Conservation (phyloP, 2,888 invertebrate species). For the Neoscelio sp. region DNA sequence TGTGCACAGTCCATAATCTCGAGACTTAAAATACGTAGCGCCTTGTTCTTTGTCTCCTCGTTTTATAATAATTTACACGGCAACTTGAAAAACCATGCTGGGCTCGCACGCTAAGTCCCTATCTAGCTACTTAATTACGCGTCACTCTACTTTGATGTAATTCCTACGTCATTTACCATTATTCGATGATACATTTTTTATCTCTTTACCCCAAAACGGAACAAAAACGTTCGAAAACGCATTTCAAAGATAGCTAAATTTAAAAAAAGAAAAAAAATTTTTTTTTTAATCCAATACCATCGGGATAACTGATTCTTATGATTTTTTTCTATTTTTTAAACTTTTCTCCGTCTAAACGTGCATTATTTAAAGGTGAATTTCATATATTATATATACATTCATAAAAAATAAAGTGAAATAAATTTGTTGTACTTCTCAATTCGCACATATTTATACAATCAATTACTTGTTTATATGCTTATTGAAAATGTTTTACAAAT, state of each 20-base stretch:
- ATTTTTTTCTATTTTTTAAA: constrained; percentile 6
- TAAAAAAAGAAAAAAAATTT: too few relatives aligned
- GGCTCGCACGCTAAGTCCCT: constrained; percentile 46
- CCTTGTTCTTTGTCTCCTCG: constrained; percentile 18
- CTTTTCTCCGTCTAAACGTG: constrained; percentile 21
- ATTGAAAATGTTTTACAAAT: constrained; percentile 56
- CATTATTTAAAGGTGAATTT: constrained; percentile 27
- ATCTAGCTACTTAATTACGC: constrained; percentile 51
- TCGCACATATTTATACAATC: constrained; percentile 55
- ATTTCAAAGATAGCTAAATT: too few relatives aligned
- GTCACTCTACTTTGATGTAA: constrained; percentile 44
- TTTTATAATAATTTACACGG: constrained; percentile 63
- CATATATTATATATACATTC: constrained; percentile 55
- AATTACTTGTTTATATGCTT: constrained; percentile 51
- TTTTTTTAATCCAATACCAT: too few relatives aligned
- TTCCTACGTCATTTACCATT: constrained; percentile 49
- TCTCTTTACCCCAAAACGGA: neutral
- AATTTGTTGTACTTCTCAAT: too few relatives aligned
- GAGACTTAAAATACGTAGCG: constrained; percentile 62
- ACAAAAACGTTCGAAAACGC: neutral
- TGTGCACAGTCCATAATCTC: constrained; percentile 66
- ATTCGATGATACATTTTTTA: constrained; percentile 54
- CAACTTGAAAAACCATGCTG: constrained; percentile 47
- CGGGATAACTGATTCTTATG: too few relatives aligned
- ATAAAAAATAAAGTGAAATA: constrained; percentile 59